Conservation (phyloP, 1,140 invertebrate genomes). For the Orchesella cincta region DNA sequence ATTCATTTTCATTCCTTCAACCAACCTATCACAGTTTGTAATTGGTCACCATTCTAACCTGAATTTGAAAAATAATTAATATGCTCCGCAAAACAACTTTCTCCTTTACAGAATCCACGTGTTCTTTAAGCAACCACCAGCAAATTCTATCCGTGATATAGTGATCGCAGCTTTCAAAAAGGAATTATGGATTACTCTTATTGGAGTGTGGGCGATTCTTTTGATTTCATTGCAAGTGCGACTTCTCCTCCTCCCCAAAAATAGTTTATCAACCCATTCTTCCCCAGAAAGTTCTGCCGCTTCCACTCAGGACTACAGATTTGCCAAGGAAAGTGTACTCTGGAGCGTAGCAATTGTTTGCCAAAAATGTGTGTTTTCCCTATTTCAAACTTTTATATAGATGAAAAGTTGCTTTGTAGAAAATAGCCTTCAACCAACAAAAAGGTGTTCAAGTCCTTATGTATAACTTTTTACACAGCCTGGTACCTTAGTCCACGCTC, state of each 20-base stretch:
- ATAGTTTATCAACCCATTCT: not conserved
- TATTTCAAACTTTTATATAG: not conserved
- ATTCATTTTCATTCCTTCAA: not conserved
- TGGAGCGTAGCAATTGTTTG: not conserved
- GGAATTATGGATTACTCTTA: conserved; percentile 5
- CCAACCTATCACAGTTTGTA: not conserved
- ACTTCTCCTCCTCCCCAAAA: not conserved
- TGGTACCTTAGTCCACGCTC: not conserved
- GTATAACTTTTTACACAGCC: not conserved
- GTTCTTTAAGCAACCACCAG: not conserved
- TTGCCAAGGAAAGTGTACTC: not conserved
- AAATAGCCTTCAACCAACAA: not conserved
- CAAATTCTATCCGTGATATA: not conserved
- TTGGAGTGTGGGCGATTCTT: conserved; percentile 1
- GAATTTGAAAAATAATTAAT: not conserved
- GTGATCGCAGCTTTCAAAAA: not conserved
- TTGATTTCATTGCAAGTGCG: not conserved
- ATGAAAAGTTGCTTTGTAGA: not conserved
- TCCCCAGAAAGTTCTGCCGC: not conserved
- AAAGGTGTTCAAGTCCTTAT: not conserved
- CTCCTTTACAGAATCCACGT: not conserved
- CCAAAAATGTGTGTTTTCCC: not conserved
- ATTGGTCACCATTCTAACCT: too few relatives aligned
- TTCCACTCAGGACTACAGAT: not conserved
- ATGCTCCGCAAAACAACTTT: not conserved